Base-by-base conservation (phyloP, 2,797 vertebrate genomes). In the Pempheris klunzingeri region DNA sequence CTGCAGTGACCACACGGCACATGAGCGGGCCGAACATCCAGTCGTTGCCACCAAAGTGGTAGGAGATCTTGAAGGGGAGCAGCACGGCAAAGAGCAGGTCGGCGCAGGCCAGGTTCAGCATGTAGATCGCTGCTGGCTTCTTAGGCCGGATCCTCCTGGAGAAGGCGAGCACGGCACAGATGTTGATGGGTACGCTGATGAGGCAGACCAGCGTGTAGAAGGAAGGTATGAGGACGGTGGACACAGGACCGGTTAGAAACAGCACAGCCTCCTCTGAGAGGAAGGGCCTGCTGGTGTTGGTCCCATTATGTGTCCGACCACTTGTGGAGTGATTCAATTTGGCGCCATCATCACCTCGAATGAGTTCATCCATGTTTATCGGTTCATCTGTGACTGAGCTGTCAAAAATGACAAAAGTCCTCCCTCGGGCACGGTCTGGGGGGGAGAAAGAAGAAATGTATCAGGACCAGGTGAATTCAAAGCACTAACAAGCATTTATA, bases 1-100 rank as follows among this genome's bases (percentile, higher is more conserved):
- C 94, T 0, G 95, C 95, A 0, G 95, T 98, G 81, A 97, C 76
- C 2, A 96, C 86, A 1, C 95, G 92, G 87, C 98, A 99, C 94
- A 95, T 88, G 0, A 69, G 4, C 0, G 92, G 43, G 5, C 97
- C 97, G 32, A 97, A 98, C 0, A 39, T 15, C 98, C 98, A 99
- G 74, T 99, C 0, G 2, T 96, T 97, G 54, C 97, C 95, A 0
- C 79, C 81, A 10, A 97, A 96, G 89, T 97, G 96, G 77, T 99
- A 99, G 57, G 58, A 68, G 74, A 97, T 96, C 93, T 96, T 97
- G 53, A 99, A 96, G 0, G 97, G 97, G 12, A 98, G 96, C 46
- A 97, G 50, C 0, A 86, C 59, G n/a, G 91, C 95, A 0, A 98
- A 98, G 6, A 98, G 86, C 32, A 98, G 92, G 22, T 99, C 98